A percentile compares a stretch with the other conserved stretches of the same genome.
phyloP scores from a whole-genome alignment of 2,888 invertebrate genomes.

The Piscicola geometra region DNA sequence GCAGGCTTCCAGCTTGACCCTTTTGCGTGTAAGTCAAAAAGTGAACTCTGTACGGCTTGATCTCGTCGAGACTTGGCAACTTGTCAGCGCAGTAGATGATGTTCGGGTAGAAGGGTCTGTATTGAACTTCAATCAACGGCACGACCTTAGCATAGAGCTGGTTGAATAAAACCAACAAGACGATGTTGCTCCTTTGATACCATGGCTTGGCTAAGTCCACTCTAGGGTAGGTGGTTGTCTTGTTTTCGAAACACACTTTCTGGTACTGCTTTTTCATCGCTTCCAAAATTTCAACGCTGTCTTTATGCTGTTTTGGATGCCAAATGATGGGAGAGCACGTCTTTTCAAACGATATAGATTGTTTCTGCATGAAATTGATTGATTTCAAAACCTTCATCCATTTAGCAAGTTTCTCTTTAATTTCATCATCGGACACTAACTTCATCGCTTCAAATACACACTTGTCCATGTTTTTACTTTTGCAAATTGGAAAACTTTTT shows the following conservation, averaged over 20 bases:
- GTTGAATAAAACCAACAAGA: not conserved
- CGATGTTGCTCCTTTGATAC: not conserved
- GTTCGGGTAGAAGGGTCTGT: conserved; percentile 5
- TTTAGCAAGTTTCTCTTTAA: not conserved
- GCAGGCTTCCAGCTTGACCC: not conserved
- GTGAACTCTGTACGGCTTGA: not conserved
- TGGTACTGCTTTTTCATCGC: not conserved
- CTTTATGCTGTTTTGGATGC: not conserved
- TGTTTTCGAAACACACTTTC: not conserved
- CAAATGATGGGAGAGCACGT: not conserved
- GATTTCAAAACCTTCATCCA: not conserved
- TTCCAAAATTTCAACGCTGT: not conserved
- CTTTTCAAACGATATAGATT: not conserved
- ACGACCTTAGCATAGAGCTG: not conserved
- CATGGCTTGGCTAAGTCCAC: not conserved
- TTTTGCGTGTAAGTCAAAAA: not conserved
- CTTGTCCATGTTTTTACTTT: not conserved
- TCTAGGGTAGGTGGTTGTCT: not conserved
- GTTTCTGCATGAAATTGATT: not conserved
- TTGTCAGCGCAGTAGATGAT: not conserved
- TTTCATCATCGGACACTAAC: not conserved
- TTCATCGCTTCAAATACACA: not conserved
- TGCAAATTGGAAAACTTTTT: not conserved
- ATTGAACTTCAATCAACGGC: not conserved
- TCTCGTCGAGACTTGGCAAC: not conserved